Conservation (phyloP, 2,888 invertebrate genomes). For the Hirtodrosophila alboralis region DNA sequence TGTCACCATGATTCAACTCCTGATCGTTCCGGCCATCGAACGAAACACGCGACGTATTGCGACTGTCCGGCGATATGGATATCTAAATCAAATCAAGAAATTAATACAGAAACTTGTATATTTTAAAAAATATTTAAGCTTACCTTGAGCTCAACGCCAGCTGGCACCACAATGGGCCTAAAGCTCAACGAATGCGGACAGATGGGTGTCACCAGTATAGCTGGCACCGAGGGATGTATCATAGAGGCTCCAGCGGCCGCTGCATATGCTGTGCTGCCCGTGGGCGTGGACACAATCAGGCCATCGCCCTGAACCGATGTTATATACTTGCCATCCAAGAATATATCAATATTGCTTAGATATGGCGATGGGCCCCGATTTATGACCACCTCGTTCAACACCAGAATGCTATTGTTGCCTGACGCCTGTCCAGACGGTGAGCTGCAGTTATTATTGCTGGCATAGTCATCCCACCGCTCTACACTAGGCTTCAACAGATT, state of each 20-base stretch:
- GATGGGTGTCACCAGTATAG: constrained; percentile 98
- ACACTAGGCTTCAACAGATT: constrained; percentile 27
- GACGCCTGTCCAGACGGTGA: neutral
- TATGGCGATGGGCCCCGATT: constrained; percentile 97
- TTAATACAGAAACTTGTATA: constrained; percentile 84
- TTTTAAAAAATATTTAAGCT: constrained; percentile 86
- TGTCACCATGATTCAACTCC: constrained; percentile 96
- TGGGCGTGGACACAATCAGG: constrained; percentile 97
- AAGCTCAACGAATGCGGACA: constrained; percentile 99
- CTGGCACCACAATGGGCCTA: constrained; percentile 98
- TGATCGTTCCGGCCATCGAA: constrained; percentile 98
- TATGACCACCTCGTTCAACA: constrained; percentile 97
- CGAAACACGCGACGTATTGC: constrained; percentile 98
- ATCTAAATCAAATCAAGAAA: constrained; percentile 86
- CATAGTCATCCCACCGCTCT: constrained; percentile 29
- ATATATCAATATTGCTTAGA: constrained; percentile 97
- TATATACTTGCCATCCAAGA: constrained; percentile 96
- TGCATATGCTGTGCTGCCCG: constrained; percentile 97
- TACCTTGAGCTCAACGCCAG: constrained; percentile 96
- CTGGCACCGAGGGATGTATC: constrained; percentile 99
- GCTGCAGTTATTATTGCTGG: constrained; percentile 47
- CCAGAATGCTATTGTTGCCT: constrained; percentile 84
- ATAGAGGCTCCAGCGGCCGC: constrained; percentile 98
- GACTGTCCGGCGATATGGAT: constrained; percentile 93
- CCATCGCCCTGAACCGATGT: constrained; percentile 97